Conservation (phyloP, 2,113 vertebrate species). For the Pholis gunnellus region DNA sequence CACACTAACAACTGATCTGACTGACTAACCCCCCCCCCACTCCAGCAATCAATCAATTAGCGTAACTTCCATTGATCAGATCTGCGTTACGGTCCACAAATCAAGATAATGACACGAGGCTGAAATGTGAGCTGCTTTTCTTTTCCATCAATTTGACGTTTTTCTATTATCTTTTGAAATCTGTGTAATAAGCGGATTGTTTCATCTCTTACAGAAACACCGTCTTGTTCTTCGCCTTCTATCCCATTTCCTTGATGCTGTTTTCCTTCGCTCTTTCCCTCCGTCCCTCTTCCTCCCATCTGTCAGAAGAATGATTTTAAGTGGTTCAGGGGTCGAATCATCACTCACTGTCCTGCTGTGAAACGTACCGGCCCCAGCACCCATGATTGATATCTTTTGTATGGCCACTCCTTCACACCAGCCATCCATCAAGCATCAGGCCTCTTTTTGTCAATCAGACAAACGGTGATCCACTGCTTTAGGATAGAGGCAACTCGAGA, state of each 20-base stretch:
- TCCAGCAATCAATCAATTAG: conserved; percentile 59
- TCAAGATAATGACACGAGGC: neutral
- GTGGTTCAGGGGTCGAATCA: conserved; percentile 44
- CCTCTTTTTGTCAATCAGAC: conserved; percentile 45
- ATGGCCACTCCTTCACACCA: conserved; percentile 19
- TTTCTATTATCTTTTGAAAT: neutral
- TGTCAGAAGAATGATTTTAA: conserved; percentile 46
- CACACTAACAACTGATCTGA: conserved; percentile 28
- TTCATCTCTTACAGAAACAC: neutral
- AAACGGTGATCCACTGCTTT: conserved; percentile 20
- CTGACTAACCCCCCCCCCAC: conserved; percentile 5
- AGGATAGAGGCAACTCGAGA: neutral
- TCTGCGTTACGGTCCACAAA: conserved; percentile 14
- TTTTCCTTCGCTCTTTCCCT: neutral
- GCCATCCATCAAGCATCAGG: conserved; percentile 52
- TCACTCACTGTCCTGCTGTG: conserved; percentile 43
- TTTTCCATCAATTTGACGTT: conserved; percentile 22
- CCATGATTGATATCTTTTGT: conserved; percentile 57
- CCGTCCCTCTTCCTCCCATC: neutral
- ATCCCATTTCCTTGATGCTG: neutral
- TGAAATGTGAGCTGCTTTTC: conserved; percentile 2
- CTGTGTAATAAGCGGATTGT: conserved; percentile 3
- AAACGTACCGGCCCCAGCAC: conserved; percentile 33
- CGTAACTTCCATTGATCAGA: conserved; percentile 55
- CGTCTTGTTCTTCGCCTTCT: neutral